These are phyloP conservation scores for Alfaro cultratus DNA, from an alignment of 2,797 vertebrate genomes.

Conservation along the genomic window DNA sequence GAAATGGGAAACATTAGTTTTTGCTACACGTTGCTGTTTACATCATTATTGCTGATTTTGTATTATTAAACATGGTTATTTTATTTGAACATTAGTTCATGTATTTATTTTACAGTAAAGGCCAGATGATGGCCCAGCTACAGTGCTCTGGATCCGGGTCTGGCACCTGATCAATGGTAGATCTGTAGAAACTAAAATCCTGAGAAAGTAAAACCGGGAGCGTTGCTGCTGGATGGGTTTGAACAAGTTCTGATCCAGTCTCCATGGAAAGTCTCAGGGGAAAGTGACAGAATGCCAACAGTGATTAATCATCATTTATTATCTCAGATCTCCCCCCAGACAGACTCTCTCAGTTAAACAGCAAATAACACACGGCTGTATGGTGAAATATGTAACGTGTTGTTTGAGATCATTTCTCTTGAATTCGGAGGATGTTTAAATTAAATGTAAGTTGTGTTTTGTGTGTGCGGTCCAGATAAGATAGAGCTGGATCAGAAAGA, in stretches of 20 bases:
- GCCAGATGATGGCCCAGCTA: too few relatives aligned
- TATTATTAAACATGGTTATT: too few relatives aligned
- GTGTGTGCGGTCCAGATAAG: conserved; percentile 62
- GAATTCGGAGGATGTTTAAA: not conserved
- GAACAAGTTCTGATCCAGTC: not conserved
- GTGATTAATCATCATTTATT: not conserved
- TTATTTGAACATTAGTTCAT: too few relatives aligned
- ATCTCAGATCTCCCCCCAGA: not conserved
- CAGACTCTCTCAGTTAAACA: not conserved
- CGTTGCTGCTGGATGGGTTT: not conserved
- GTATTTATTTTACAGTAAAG: too few relatives aligned
- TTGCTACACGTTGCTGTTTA: too few relatives aligned
- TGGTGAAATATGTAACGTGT: not conserved
- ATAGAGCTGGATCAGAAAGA: conserved; percentile 78
- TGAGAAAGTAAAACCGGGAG: not conserved
- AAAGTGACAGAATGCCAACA: not conserved
- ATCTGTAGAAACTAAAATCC: not conserved
- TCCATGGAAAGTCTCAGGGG: not conserved
- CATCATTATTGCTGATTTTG: too few relatives aligned
- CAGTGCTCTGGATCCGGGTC: too few relatives aligned
- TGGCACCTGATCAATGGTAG: too few relatives aligned
- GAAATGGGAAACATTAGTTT: too few relatives aligned
- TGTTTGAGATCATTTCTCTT: not conserved
- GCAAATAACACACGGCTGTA: not conserved
- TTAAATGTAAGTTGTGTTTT: not conserved